Evolutionary conservation across 2,113 vertebrate genomes (phyloP).

Genomic region (Polypterus bichir): DNA sequence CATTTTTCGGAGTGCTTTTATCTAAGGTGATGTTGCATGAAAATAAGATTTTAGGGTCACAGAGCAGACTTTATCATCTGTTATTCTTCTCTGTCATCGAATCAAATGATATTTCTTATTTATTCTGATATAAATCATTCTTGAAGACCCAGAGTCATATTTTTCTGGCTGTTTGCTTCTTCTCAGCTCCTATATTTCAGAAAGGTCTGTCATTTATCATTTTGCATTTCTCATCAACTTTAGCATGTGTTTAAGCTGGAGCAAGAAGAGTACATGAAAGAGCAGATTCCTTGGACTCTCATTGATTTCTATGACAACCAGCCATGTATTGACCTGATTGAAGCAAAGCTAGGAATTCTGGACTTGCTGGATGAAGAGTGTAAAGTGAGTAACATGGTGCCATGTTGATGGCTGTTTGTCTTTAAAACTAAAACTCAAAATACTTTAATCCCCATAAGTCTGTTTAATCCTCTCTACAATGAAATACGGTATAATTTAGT

Average conservation of each 20-base stretch:
- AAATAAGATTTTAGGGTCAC: not conserved
- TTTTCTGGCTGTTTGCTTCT: too few species aligned
- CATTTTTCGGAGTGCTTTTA: too few species aligned
- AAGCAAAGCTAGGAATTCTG: constrained; percentile 80
- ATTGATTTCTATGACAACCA: constrained; percentile 93
- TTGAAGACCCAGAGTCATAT: too few species aligned
- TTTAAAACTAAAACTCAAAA: not conserved
- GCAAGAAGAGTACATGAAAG: constrained; percentile 93
- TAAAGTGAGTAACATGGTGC: constrained; percentile 52
- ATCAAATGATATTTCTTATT: too few species aligned
- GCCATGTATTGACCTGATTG: constrained; percentile 89
- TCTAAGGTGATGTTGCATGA: not conserved
- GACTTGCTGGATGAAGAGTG: constrained; percentile 93
- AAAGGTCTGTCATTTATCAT: too few species aligned
- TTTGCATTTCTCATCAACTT: not conserved
- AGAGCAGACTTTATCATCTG: too few species aligned
- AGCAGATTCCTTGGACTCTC: constrained; percentile 85
- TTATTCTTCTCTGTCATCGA: too few species aligned
- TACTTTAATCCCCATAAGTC: not conserved
- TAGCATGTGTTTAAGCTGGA: constrained; percentile 95
- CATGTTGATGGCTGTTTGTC: not conserved
- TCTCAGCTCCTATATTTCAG: too few species aligned
- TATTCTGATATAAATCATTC: too few species aligned
- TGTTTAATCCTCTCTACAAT: too few species aligned
- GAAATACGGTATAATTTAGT: too few species aligned